These are phyloP conservation scores for Muricea muricata DNA, from an alignment of 92 coral and sea anemone species.

Conservation along the genomic window DNA sequence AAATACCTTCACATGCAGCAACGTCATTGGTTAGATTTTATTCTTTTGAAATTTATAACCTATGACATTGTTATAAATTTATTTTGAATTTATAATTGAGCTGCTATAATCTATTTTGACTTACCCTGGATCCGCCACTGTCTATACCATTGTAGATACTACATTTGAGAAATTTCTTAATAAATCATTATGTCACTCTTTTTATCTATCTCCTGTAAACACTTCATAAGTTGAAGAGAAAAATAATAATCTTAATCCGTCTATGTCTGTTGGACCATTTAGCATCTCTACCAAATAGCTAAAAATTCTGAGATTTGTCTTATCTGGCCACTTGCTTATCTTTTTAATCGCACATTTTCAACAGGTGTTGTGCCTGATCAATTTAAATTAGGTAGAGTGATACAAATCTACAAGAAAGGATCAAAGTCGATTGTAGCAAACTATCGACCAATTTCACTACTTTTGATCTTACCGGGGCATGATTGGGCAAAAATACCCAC, in stretches of 20 bases:
- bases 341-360: neutral
- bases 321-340: neutral
- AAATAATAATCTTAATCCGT: neutral
- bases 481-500: too few species aligned
- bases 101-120: too few species aligned
- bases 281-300: neutral
- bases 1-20: too few species aligned
- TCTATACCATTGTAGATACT: neutral
- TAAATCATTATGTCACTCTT: neutral
- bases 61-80: too few species aligned
- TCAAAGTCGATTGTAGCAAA: neutral
- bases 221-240: neutral
- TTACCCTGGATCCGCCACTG: too few species aligned
- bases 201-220: neutral
- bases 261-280: neutral
- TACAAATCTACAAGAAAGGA: too few species aligned
- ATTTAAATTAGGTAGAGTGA: neutral
- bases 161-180: neutral
- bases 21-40: too few species aligned
- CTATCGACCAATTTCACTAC: neutral
- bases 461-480: too few species aligned
- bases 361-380: neutral
- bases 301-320: neutral
- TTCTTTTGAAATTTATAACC: too few species aligned
- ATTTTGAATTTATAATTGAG: too few species aligned